A percentile compares a stretch with the other conserved stretches of the same genome.
Evolutionary conservation across 2,113 vertebrate genomes (phyloP).

Genomic region (Strix aluco): DNA sequence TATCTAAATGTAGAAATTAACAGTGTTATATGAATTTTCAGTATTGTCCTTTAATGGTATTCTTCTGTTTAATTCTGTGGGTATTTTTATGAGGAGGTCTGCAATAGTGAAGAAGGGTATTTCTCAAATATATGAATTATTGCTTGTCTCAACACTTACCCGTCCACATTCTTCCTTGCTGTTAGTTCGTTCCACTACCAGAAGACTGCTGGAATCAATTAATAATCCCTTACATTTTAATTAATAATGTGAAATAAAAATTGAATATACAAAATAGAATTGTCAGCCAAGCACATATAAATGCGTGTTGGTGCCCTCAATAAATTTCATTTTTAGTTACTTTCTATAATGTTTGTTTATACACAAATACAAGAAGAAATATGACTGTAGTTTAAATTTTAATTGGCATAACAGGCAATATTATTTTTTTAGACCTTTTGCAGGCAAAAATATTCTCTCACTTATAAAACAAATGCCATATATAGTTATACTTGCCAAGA

Average conservation of each 20-base stretch:
- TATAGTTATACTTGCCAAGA: not conserved
- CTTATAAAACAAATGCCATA: not conserved
- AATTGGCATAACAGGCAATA: not conserved
- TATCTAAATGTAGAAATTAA: not conserved
- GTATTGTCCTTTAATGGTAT: not conserved
- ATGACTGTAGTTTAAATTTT: not conserved
- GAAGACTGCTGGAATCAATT: not conserved
- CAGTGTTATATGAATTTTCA: not conserved
- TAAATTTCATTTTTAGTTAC: not conserved
- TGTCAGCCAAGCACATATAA: not conserved
- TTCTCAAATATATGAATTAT: not conserved
- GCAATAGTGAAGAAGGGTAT: not conserved
- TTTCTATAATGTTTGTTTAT: not conserved
- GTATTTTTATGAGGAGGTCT: not conserved
- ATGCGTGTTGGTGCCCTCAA: not conserved
- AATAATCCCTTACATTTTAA: not conserved
- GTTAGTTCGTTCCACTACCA: not conserved
- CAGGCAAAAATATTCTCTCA: not conserved
- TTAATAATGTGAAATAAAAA: slow-evolving; percentile 8
- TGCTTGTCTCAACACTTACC: not conserved
- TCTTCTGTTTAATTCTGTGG: not conserved
- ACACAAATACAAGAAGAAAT: not conserved
- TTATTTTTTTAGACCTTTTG: not conserved
- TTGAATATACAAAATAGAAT: not conserved
- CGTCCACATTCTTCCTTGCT: not conserved